A percentile compares a stretch with the other conserved stretches of the same genome.
These are phyloP conservation scores for Grallaria varia DNA, from an alignment of 2,113 vertebrate species.

Conservation along the genomic window DNA sequence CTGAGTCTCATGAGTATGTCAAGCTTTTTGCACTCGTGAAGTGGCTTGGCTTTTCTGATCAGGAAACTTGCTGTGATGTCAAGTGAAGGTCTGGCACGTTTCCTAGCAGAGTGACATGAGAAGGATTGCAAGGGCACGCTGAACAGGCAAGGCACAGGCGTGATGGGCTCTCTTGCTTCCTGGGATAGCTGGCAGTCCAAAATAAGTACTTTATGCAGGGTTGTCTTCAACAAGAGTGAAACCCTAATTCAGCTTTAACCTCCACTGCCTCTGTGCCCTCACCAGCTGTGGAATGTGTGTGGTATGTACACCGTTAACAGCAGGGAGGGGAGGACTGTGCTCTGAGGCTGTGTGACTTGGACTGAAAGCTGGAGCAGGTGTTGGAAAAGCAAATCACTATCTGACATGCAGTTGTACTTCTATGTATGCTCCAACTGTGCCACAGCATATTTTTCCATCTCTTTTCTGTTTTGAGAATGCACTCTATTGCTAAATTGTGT, in stretches of 20 bases:
- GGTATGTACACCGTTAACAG: background rate
- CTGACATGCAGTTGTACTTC: background rate
- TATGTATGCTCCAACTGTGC: background rate
- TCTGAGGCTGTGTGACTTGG: background rate
- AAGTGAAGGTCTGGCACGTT: background rate
- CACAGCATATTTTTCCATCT: background rate
- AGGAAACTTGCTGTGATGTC: background rate
- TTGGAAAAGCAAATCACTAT: background rate
- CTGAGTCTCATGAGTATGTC: background rate
- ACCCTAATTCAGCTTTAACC: background rate
- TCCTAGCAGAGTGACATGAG: background rate
- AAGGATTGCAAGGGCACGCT: background rate
- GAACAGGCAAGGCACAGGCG: fast-evolving
- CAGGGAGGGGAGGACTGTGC: background rate
- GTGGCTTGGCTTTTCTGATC: background rate
- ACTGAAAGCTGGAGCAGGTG: background rate
- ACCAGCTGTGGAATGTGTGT: background rate
- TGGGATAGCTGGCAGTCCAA: background rate
- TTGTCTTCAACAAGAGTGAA: background rate
- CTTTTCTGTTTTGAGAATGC: background rate
- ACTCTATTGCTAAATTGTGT: background rate
- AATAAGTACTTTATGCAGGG: background rate
- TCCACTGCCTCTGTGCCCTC: background rate
- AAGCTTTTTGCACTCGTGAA: background rate
- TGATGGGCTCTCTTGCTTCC: background rate